A percentile compares a stretch with the other conserved stretches of the same genome.
phyloP scores from a whole-genome alignment of 2,888 invertebrate genomes.

The Sussaba pulchella region DNA sequence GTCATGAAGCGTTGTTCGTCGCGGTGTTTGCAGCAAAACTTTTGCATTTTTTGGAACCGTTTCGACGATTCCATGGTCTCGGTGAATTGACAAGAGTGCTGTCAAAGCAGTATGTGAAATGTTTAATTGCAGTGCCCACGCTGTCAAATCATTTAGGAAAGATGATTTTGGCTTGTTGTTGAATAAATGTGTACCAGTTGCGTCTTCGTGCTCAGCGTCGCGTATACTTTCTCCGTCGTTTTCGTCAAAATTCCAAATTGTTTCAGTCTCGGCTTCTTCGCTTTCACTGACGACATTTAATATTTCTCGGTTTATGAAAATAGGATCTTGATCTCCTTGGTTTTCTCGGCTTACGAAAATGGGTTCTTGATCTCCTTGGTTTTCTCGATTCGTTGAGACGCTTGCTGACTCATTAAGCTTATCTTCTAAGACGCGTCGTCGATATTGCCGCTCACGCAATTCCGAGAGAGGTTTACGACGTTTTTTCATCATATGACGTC shows the following conservation, averaged over 20 bases:
- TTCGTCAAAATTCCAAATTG: slow-evolving; percentile 20
- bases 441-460: slow-evolving; percentile 49
- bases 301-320: slow-evolving; percentile 41
- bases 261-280: slow-evolving; percentile 25
- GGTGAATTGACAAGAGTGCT: slow-evolving; percentile 42
- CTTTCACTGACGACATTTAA: slow-evolving; percentile 32
- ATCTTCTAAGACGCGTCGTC: slow-evolving; percentile 42
- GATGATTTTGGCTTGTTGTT: slow-evolving; percentile 40
- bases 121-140: slow-evolving; percentile 35
- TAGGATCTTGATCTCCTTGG: slow-evolving; percentile 15
- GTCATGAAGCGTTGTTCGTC: slow-evolving; percentile 42
- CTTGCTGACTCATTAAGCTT: slow-evolving; percentile 35
- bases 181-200: slow-evolving; percentile 34
- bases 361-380: slow-evolving; percentile 6
- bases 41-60: slow-evolving; percentile 41
- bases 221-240: slow-evolving; percentile 40
- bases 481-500: slow-evolving; percentile 37
- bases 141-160: slow-evolving; percentile 42
- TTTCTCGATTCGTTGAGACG: slow-evolving; percentile 34
- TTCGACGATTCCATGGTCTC: slow-evolving; percentile 42
- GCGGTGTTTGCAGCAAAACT: slow-evolving; percentile 45
- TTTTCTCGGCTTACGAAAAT: not conserved
- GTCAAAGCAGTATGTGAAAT: slow-evolving; percentile 39
- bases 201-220: slow-evolving; percentile 30
- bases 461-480: slow-evolving; percentile 47